Percentiles rank a stretch among this genome's conserved stretches.
phyloP scores from a whole-genome alignment of 2,113 vertebrate species.

The Cairina moschata region DNA sequence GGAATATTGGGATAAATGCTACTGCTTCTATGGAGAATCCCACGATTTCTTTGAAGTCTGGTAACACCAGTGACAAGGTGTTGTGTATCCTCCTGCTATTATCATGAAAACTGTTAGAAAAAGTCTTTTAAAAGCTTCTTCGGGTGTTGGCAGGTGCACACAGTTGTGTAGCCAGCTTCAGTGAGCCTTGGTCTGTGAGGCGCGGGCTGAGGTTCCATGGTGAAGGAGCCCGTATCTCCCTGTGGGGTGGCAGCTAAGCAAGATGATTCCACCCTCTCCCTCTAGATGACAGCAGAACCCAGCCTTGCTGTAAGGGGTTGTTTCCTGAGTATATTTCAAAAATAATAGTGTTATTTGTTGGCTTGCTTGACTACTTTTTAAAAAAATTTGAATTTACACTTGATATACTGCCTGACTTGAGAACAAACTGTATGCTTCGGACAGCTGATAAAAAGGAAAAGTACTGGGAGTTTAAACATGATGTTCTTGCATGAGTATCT shows the following conservation, averaged over 20 bases:
- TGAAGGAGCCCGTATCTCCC: neutral
- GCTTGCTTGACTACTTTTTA: neutral
- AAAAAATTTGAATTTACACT: neutral
- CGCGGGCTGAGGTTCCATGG: neutral
- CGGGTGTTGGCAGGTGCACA: fast-evolving
- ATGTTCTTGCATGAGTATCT: neutral
- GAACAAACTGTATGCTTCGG: neutral
- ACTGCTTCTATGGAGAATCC: neutral
- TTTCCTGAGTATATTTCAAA: neutral
- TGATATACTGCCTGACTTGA: neutral
- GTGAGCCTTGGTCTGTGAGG: neutral
- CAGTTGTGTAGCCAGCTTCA: neutral
- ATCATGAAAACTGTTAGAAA: neutral
- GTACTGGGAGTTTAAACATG: neutral
- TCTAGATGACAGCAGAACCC: slow-evolving; percentile 58
- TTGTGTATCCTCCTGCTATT: neutral
- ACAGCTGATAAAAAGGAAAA: neutral
- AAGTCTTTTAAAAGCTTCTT: neutral
- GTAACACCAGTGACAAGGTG: neutral
- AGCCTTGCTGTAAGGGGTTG: neutral
- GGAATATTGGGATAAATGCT: neutral
- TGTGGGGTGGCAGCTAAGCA: neutral
- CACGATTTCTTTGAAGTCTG: neutral
- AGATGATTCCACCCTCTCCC: slow-evolving; percentile 25
- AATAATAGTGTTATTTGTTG: neutral